Conservation (phyloP, 2,888 invertebrate genomes). For the Gnatocerus cornutus region DNA sequence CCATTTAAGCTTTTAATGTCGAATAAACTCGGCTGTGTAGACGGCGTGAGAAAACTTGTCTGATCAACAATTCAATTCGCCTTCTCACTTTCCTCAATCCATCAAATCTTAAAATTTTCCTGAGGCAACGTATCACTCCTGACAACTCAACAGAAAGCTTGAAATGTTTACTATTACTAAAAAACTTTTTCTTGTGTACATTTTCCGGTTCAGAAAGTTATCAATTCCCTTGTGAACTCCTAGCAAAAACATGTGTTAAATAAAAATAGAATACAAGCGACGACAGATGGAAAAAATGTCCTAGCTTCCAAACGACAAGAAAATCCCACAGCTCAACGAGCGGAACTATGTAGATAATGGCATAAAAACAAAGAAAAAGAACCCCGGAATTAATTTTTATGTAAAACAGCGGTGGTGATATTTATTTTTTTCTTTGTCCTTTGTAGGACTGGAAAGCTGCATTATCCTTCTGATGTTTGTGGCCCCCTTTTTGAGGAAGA, state of each 20-base stretch:
- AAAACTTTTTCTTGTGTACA: conserved; percentile 4
- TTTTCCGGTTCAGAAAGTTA: not conserved
- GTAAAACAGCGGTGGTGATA: too few species aligned
- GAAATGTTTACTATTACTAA: conserved; percentile 15
- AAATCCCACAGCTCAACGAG: not conserved
- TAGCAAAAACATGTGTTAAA: conserved; percentile 2
- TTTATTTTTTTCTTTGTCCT: not conserved
- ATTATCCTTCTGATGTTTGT: conserved; percentile 99
- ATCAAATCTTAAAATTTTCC: conserved; percentile 18
- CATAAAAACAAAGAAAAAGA: conserved; percentile 12
- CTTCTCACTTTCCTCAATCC: conserved; percentile 22
- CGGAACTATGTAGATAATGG: conserved; percentile 2
- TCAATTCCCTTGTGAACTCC: not conserved
- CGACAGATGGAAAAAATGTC: not conserved
- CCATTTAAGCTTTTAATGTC: conserved; percentile 21
- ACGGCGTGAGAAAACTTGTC: conserved; percentile 19
- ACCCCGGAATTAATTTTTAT: not conserved
- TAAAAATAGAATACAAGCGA: not conserved
- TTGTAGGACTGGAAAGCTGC: conserved; percentile 94
- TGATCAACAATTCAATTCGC: conserved; percentile 24
- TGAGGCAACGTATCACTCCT: conserved; percentile 12
- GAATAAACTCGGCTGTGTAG: conserved; percentile 8
- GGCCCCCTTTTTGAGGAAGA: conserved; percentile 99
- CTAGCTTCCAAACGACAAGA: not conserved
- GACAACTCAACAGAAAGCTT: conserved; percentile 14